Evolutionary conservation across 2,797 vertebrate genomes (phyloP).

Genomic region (Allobates femoralis): DNA sequence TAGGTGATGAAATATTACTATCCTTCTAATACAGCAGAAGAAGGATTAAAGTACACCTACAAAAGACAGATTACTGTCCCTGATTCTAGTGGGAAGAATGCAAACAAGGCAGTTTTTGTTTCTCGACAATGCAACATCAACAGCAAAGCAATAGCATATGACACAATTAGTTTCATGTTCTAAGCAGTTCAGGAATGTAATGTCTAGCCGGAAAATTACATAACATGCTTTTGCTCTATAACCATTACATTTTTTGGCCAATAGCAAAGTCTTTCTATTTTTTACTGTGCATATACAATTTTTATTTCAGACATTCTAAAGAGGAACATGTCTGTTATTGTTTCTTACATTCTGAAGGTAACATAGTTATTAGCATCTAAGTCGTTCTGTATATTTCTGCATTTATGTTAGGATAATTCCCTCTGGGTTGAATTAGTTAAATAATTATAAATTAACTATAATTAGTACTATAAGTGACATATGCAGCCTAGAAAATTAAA

Average conservation of each 20-base stretch:
- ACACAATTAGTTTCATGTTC: slow-evolving; percentile 11
- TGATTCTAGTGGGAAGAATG: slow-evolving; percentile 49
- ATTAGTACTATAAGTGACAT: not conserved
- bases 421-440: not conserved
- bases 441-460: not conserved
- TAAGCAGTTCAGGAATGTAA: not conserved
- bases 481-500: not conserved
- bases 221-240: not conserved
- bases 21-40: slow-evolving; percentile 54
- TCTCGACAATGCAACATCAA: slow-evolving; percentile 45
- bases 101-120: slow-evolving; percentile 50
- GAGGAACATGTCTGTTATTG: not conserved
- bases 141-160: slow-evolving; percentile 21
- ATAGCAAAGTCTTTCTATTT: not conserved
- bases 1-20: slow-evolving; percentile 53
- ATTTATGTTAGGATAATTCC: not conserved
- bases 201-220: not conserved
- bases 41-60: slow-evolving; percentile 48
- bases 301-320: not conserved
- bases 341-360: not conserved
- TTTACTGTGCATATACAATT: not conserved
- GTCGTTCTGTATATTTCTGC: not conserved
- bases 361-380: too few species aligned
- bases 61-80: slow-evolving; percentile 57
- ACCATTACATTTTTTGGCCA: not conserved